Evolutionary conservation across 2,888 invertebrate genomes (phyloP).

Genomic region (Eurytoma californica): DNA sequence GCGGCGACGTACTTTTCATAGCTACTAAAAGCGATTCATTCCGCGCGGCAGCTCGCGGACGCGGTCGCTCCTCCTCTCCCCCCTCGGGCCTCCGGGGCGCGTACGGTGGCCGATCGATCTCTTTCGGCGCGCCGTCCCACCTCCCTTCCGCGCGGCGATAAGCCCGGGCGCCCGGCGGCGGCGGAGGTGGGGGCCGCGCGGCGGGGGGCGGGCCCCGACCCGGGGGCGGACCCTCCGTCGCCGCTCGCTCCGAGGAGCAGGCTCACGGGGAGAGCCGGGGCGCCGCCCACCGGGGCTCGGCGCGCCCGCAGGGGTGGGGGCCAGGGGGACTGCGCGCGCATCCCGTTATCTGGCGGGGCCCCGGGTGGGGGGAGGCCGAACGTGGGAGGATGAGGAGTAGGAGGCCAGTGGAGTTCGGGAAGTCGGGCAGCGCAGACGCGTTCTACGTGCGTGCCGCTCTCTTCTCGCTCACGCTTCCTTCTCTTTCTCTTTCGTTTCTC

Average conservation of each 20-base stretch:
- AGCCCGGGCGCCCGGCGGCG: not conserved
- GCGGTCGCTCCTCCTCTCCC: not conserved
- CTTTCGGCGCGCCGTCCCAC: constrained; percentile 58
- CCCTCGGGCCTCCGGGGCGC: constrained; percentile 30
- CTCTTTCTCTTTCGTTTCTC: not conserved
- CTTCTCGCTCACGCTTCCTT: not conserved
- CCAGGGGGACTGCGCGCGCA: constrained; percentile 42
- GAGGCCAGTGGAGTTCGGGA: constrained; percentile 73
- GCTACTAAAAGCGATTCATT: too few species aligned
- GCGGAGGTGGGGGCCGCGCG: not conserved
- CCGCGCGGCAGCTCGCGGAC: too few species aligned
- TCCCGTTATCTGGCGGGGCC: not conserved
- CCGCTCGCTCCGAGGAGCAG: not conserved
- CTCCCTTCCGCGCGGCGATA: constrained; percentile 7
- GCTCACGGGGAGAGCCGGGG: not conserved
- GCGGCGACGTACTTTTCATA: too few species aligned
- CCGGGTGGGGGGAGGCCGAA: constrained; percentile 58
- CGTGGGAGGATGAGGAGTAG: constrained; percentile 73
- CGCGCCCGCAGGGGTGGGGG: not conserved
- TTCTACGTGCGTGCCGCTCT: constrained; percentile 48
- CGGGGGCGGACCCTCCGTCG: not conserved
- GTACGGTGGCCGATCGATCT: constrained; percentile 64
- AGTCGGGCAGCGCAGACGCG: constrained; percentile 75
- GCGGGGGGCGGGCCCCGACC: not conserved
- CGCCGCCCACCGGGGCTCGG: not conserved